Evolutionary conservation across 2,888 invertebrate species (phyloP).

Genomic region (Polymixis lichenea): DNA sequence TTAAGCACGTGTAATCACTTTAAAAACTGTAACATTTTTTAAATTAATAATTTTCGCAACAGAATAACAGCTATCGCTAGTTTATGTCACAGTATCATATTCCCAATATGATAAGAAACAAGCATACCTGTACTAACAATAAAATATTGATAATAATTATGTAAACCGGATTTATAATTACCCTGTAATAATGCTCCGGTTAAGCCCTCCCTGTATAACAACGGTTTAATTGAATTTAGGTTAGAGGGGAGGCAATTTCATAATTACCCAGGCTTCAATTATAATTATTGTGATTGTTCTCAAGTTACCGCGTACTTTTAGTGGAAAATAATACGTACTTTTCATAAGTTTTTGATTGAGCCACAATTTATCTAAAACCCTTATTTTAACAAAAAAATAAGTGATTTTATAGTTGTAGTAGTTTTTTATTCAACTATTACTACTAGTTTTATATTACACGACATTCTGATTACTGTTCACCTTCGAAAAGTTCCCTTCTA

Average conservation of each 20-base stretch:
- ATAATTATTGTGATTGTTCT: constrained; percentile 31
- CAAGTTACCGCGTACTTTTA: constrained; percentile 10
- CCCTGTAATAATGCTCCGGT: constrained; percentile 31
- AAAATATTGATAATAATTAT: constrained; percentile 13
- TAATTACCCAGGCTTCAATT: constrained; percentile 51
- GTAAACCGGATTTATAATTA: constrained; percentile 28
- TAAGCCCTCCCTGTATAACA: constrained; percentile 35
- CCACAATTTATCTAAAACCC: neutral
- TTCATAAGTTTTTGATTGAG: neutral
- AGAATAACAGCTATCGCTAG: neutral
- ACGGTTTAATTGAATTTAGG: constrained; percentile 38
- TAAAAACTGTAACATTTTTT: neutral
- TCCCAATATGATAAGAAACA: neutral
- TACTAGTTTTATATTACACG: neutral
- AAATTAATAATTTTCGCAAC: neutral
- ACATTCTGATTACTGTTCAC: neutral
- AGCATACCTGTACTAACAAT: constrained; percentile 1
- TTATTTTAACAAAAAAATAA: neutral
- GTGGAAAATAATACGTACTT: neutral
- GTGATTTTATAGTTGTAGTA: neutral
- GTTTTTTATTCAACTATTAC: neutral
- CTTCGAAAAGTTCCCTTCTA: neutral
- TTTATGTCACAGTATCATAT: neutral
- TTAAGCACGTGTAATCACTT: too few relatives aligned
- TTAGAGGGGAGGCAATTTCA: constrained; percentile 46